Evolutionary conservation across 1,140 invertebrate genomes (phyloP), one percentile per base, ranked within the genome.

Genomic region (Procambarus virginalis): DNA sequence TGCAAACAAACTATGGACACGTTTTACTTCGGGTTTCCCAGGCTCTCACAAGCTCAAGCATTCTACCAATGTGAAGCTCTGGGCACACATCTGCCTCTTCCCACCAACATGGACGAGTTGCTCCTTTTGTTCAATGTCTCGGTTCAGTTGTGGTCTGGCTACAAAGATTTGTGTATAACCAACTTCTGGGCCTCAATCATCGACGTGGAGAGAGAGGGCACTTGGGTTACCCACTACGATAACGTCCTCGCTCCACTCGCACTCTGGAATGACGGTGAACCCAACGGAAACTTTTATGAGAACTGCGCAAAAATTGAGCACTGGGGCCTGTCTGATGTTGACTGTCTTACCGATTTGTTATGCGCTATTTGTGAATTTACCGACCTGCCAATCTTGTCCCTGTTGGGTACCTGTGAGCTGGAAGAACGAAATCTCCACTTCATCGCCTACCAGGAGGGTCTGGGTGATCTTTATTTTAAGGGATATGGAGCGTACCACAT

Each of bases 241-340:
- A 64, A 64, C 8, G 68, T 34, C n/a, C n/a, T 80, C 10, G 77
- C n/a, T 60, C 22, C 73, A n/a, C 45, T 9, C 20, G 14, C 64
- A 8, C 12, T 46, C 34, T 92, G 91, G 91, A 79, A 75, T 14
- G 60, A 83, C 20, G 91, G 84, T 14, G 91, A 92, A 60, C 91
- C 91, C 6, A 92, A 92, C 48, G 91, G 91, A 3, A 76, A 85
- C 2, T 48, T 79, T 4, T 92, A 84, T 58, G 91, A 92, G 78
- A 83, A 85, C 60, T 92, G 91, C 70, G 89, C 49, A 2, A 20
- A 80, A 4, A 77, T 91, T 20, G 83, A 81, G 14, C 12, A 17
- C 20, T n/a, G 48, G 73, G 91, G 91, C 8, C 17, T 92, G 45
- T 76, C 58, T 22, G 91, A 92, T 22, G 73, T 80, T 34, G 91